Evolutionary conservation across 2,797 vertebrate species (phyloP).

Genomic region (Syngnathus acus): DNA sequence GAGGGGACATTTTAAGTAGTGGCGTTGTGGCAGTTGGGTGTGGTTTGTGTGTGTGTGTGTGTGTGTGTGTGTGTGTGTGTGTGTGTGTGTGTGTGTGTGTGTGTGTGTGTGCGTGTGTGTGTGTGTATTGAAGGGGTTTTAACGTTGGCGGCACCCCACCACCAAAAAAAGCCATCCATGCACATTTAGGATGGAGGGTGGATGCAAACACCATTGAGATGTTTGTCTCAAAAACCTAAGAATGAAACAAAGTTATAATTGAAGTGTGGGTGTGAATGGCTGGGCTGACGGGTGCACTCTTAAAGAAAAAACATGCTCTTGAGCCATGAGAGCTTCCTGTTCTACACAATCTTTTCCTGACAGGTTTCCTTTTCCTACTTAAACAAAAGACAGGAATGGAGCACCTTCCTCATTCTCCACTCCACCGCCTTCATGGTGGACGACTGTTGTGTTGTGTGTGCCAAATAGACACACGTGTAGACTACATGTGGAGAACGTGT

Average conservation of each 20-base stretch:
- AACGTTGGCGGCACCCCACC: conserved; percentile 26
- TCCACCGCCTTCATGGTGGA: conserved; percentile 43
- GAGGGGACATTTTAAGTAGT: conserved; percentile 45
- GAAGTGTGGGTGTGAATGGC: conserved; percentile 62
- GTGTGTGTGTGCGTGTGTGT: conserved; percentile 13
- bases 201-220: not conserved
- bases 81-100: conserved; percentile 41
- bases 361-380: conserved; percentile 92
- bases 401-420: conserved; percentile 28
- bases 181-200: conserved; percentile 16
- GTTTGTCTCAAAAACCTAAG: conserved; percentile 9
- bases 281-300: conserved; percentile 75
- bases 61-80: conserved; percentile 50
- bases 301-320: conserved; percentile 80
- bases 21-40: conserved; percentile 67
- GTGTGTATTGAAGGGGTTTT: conserved; percentile 51
- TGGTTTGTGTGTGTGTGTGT: conserved; percentile 57
- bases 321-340: conserved; percentile 90
- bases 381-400: conserved; percentile 83
- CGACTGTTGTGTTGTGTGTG: conserved; percentile 52
- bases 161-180: conserved; percentile 38
- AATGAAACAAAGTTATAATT: conserved; percentile 40
- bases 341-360: conserved; percentile 92
- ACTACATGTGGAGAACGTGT: conserved; percentile 46
- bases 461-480: conserved; percentile 57